Conservation (phyloP, 1,140 invertebrate genomes). For the Pseudomyrmex dendroicus region DNA sequence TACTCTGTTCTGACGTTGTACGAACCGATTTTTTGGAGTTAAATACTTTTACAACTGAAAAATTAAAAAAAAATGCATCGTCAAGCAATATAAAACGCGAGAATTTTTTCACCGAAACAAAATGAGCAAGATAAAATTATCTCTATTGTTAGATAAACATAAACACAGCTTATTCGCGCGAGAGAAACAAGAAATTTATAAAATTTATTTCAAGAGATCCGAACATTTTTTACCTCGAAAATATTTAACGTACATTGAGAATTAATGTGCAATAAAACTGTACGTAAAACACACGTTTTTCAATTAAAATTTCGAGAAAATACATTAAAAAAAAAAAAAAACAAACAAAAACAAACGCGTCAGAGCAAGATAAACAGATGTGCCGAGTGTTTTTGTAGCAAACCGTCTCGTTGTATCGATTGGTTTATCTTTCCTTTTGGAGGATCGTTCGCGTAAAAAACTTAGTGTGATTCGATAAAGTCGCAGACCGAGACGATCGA, state of each 20-base stretch:
- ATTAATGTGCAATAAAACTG: not conserved
- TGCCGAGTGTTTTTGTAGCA: not conserved
- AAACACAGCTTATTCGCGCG: too few species aligned
- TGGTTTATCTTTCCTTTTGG: conserved; percentile 28
- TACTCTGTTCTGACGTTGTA: conserved; percentile 17
- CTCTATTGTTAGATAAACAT: conserved; percentile 1
- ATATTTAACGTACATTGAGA: not conserved
- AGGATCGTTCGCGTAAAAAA: conserved; percentile 3
- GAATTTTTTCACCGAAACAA: conserved; percentile 1
- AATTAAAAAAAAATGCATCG: not conserved
- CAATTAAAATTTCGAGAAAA: not conserved
- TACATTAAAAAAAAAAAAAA: not conserved
- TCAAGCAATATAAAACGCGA: not conserved
- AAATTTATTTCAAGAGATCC: conserved; percentile 11
- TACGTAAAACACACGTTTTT: not conserved
- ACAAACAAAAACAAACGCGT: too few species aligned
- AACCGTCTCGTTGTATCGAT: not conserved
- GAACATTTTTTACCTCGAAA: conserved; percentile 12
- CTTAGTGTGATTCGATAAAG: conserved; percentile 22
- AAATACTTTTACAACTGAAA: not conserved
- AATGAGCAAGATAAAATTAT: conserved; percentile 9
- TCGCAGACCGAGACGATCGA: not conserved
- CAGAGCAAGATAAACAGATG: conserved; percentile 11
- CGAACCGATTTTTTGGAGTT: conserved; percentile 12
- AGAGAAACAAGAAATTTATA: conserved; percentile 5